Evolutionary conservation across 2,113 vertebrate genomes (phyloP).

Genomic region (Oreochromis aureus): DNA sequence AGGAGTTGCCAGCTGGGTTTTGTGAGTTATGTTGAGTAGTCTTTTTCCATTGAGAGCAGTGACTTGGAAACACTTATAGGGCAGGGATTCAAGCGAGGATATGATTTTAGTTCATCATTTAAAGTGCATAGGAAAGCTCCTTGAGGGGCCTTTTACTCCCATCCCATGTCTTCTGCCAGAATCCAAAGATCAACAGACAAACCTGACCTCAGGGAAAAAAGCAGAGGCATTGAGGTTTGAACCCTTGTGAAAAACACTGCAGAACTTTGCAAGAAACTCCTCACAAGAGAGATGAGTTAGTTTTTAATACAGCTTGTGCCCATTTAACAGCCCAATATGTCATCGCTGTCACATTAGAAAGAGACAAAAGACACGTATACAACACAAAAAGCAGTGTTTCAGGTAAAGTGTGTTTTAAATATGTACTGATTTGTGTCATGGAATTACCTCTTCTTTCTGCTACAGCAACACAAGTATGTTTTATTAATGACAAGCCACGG

Average conservation of each 20-base stretch:
- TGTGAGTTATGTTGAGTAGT: background rate
- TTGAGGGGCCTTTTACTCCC: background rate
- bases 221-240: background rate
- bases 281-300: background rate
- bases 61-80: background rate
- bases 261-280: background rate
- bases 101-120: background rate
- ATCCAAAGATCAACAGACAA: background rate
- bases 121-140: background rate
- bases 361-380: background rate
- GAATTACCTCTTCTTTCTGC: background rate
- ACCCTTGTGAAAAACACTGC: background rate
- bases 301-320: background rate
- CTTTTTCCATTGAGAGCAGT: background rate
- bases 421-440: background rate
- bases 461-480: background rate
- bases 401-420: background rate
- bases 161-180: background rate
- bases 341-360: background rate
- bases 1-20: background rate
- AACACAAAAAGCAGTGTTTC: background rate
- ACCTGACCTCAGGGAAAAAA: background rate
- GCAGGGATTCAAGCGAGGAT: background rate
- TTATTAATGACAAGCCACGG: background rate
- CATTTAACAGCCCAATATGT: background rate